Evolutionary conservation across 2,797 vertebrate species (phyloP).

Genomic region (Phataginus tricuspis): DNA sequence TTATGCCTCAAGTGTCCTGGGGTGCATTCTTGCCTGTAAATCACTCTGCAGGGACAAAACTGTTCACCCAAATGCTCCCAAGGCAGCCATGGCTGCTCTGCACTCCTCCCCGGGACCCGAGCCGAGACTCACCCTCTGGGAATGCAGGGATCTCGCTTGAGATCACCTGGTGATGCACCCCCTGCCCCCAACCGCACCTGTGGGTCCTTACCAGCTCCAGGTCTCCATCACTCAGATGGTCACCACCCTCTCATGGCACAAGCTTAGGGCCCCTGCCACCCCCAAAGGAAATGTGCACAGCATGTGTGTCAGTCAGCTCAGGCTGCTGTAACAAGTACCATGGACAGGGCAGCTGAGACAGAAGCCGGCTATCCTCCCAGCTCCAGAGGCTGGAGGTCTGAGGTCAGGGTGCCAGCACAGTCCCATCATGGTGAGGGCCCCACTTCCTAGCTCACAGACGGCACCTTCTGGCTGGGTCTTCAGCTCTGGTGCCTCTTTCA

Average conservation of each 20-base stretch:
- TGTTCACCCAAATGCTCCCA: accelerated
- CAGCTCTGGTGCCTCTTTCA: too few relatives aligned
- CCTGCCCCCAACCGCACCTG: neutral
- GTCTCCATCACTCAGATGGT: neutral
- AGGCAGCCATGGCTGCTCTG: neutral
- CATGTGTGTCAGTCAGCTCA: neutral
- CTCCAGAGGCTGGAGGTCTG: neutral
- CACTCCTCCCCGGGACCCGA: accelerated
- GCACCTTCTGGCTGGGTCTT: neutral
- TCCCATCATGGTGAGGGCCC: too few relatives aligned
- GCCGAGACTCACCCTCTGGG: neutral
- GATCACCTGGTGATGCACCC: neutral
- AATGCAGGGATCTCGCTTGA: neutral
- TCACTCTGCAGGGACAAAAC: accelerated
- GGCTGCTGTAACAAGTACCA: neutral
- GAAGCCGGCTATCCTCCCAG: too few relatives aligned
- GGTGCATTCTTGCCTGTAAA: accelerated
- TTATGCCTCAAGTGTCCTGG: neutral
- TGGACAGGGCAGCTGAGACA: accelerated
- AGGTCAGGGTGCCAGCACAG: too few relatives aligned
- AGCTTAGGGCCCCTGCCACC: neutral
- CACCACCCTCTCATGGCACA: too few relatives aligned
- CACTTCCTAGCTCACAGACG: neutral
- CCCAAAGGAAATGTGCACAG: accelerated
- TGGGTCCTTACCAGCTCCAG: accelerated